Evolutionary conservation across 2,113 vertebrate genomes (phyloP), one percentile per base, ranked within the genome.

Genomic region (Sebastes schlegelii): DNA sequence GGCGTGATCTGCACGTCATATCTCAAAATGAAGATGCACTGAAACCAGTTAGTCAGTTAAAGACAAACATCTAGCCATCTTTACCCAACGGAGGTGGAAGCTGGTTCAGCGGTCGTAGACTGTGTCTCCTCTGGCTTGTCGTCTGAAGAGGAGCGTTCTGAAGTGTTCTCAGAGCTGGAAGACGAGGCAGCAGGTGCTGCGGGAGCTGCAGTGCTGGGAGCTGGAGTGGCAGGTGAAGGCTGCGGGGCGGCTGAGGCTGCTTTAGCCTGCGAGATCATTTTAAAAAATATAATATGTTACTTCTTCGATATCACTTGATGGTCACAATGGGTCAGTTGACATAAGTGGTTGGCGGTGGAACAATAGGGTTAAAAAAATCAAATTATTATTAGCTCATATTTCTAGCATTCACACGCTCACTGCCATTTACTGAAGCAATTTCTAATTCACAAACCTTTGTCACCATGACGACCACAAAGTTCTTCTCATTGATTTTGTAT

Each of bases 391-490:
- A 46, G 55, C 46, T 75, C 61, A 6, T 42, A 40, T 49, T 52
- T 4, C 57, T 26, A 57, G 55, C 42, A 68, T 42, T 74, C 60
- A 45, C 48, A 12, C 23, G 4, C 12, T 46, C 34, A 2, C 21
- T 45, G 19, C n/a, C 2, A 49, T 46, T 43, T 55, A 48, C 1
- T 1, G 55, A 66, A 82, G 60, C 16, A 4, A n/a, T 23, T 42
- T 46, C 1, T 48, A 17, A 71, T 61, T 79, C 1, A 40, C 83
- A 93, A 88, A 99, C 98, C 95, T 99, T 99, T 92, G 98, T 97
- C 92, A 98, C 97, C 98, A 99, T 99, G 91, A 98, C 95, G 84
- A 99, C 98, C 93, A 99, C 98, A 85, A 99, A 99, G 95, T 97
- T 99, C 95, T 98, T 99, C 93, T 99, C 97, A 80, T 97, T 97